Evolutionary conservation across 1,140 invertebrate species (phyloP).

Genomic region (Meloidogyne chitwoodi): DNA sequence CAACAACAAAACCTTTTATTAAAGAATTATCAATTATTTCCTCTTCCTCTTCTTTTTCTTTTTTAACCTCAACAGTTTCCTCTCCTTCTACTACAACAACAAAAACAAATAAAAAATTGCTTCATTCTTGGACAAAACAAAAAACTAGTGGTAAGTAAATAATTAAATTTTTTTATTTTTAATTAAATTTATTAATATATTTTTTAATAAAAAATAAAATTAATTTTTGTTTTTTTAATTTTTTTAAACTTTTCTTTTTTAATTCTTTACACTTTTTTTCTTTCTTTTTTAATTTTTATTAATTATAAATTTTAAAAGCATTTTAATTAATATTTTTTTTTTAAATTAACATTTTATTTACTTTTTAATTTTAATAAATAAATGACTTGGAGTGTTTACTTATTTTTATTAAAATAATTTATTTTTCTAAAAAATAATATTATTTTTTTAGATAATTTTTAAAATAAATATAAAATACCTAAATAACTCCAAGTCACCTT

Average conservation of each 20-base stretch:
- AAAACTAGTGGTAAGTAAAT: neutral
- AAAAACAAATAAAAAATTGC: neutral
- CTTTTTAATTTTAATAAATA: too few species aligned
- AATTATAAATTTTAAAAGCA: neutral
- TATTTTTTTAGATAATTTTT: too few species aligned
- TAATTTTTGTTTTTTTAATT: neutral
- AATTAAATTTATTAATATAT: neutral
- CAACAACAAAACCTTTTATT: neutral
- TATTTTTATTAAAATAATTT: too few species aligned
- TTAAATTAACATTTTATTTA: neutral
- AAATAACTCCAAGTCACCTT: neutral
- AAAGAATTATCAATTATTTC: neutral
- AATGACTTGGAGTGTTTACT: too few species aligned
- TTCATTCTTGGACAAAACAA: neutral
- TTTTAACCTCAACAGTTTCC: neutral
- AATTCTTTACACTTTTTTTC: neutral
- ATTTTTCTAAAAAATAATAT: too few species aligned
- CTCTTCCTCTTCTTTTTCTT: too few species aligned
- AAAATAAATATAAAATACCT: too few species aligned
- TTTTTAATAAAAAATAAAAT: too few species aligned
- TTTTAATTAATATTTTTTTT: neutral
- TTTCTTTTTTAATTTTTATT: neutral
- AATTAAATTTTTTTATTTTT: too few species aligned
- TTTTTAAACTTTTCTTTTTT: constrained; percentile 4
- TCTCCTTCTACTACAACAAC: neutral